Evolutionary conservation across 2,113 vertebrate genomes (phyloP).

Genomic region (Ploceus nigricollis): DNA sequence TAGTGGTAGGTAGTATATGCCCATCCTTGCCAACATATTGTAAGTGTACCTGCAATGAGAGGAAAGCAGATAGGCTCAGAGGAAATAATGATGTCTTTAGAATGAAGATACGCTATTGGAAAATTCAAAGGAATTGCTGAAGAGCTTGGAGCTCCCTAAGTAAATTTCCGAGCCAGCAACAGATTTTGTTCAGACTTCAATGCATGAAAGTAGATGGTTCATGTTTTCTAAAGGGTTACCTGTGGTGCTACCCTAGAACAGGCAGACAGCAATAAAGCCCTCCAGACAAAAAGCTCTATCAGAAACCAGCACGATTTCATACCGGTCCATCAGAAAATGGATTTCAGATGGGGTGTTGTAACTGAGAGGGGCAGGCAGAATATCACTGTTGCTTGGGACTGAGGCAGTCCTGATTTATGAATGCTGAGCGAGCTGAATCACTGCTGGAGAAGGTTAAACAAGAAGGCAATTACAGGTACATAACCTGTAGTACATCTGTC

Average conservation of each 20-base stretch:
- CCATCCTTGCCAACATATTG: constrained; percentile 79
- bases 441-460: background rate
- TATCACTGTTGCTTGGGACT: background rate
- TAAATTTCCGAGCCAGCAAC: background rate
- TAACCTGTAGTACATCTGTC: background rate
- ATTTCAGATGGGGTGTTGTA: background rate
- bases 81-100: background rate
- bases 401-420: background rate
- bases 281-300: background rate
- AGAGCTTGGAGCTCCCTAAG: background rate
- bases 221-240: background rate
- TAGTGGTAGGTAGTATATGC: constrained; percentile 73
- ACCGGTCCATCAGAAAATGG: background rate
- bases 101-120: background rate
- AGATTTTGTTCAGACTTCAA: background rate
- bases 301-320: background rate
- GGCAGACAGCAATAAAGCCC: background rate
- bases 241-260: background rate
- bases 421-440: background rate
- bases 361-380: background rate
- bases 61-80: background rate
- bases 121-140: background rate
- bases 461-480: background rate
- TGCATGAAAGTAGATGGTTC: background rate
- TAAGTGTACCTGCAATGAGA: constrained; percentile 74